Evolutionary conservation across 2,888 invertebrate species (phyloP).

Genomic region (Mesorhabditis spiculigera): DNA sequence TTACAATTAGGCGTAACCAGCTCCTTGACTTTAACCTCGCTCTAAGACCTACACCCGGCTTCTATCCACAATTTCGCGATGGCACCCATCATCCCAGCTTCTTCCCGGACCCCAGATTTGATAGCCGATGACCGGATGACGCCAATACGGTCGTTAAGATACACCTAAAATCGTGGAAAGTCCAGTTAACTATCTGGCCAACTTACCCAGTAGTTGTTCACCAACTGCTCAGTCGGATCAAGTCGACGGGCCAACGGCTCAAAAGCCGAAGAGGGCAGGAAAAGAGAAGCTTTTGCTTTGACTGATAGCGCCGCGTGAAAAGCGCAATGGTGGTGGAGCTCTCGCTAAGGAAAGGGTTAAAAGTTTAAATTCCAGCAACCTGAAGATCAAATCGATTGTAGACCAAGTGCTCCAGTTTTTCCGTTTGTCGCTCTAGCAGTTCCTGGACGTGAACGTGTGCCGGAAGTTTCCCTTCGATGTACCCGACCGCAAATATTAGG

Average conservation of each 20-base stretch:
- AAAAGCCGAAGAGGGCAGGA: neutral
- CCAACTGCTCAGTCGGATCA: neutral
- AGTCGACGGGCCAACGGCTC: neutral
- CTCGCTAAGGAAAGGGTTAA: neutral
- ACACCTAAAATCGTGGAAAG: too few relatives aligned
- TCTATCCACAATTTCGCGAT: neutral
- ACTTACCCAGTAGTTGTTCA: constrained; percentile 4
- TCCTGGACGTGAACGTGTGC: neutral
- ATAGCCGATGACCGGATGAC: neutral
- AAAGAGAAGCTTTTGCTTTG: neutral
- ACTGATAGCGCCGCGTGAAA: neutral
- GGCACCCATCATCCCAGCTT: neutral
- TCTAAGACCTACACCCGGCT: neutral
- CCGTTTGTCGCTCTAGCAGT: neutral
- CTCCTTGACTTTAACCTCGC: neutral
- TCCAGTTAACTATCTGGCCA: too few relatives aligned
- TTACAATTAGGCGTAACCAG: too few relatives aligned
- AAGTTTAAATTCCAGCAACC: neutral
- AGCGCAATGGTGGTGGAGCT: neutral
- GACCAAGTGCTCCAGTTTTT: neutral
- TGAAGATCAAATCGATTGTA: neutral
- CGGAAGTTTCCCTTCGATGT: neutral
- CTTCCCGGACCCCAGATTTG: neutral
- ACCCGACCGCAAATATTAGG: neutral
- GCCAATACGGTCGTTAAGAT: neutral